A percentile compares a stretch with the other conserved stretches of the same genome.
Conservation (phyloP, 2,113 vertebrate genomes). For the Oryzias melastigma region DNA sequence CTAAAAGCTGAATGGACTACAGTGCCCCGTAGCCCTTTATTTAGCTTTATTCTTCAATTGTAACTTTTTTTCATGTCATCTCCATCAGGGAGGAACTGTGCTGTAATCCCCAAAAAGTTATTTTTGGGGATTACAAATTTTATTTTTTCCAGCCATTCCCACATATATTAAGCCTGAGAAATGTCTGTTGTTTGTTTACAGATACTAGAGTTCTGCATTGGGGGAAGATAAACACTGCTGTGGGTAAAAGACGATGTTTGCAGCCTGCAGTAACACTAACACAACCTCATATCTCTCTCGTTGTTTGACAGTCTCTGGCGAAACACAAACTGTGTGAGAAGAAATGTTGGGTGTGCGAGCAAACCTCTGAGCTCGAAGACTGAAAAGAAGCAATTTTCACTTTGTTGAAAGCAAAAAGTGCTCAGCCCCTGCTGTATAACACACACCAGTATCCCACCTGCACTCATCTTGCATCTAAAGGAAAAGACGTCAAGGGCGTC, state of each 20-base stretch:
- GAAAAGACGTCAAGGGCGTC: conserved; percentile 9
- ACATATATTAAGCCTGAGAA: too few relatives aligned
- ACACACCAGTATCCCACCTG: neutral
- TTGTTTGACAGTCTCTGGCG: conserved; percentile 39
- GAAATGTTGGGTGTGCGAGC: conserved; percentile 36
- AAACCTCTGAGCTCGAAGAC: conserved; percentile 10
- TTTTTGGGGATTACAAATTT: too few relatives aligned
- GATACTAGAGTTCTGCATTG: conserved; percentile 9
- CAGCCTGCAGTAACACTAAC: conserved; percentile 30
- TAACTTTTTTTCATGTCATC: too few relatives aligned
- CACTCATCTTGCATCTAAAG: conserved; percentile 15
- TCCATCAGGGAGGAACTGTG: too few relatives aligned
- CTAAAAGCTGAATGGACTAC: too few relatives aligned
- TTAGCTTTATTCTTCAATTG: too few relatives aligned
- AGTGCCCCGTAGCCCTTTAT: too few relatives aligned
- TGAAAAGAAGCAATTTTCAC: neutral
- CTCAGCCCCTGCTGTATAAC: neutral
- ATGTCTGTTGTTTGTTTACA: conserved; percentile 22
- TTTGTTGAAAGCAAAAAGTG: too few relatives aligned
- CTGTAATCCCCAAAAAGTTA: too few relatives aligned
- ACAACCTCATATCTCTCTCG: conserved; percentile 35
- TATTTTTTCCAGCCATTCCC: too few relatives aligned
- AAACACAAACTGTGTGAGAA: conserved; percentile 18
- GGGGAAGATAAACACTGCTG: conserved; percentile 18
- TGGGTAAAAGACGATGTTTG: conserved; percentile 13